Base-by-base conservation (phyloP, 2,797 vertebrate species). In the Heliangelus exortis region DNA sequence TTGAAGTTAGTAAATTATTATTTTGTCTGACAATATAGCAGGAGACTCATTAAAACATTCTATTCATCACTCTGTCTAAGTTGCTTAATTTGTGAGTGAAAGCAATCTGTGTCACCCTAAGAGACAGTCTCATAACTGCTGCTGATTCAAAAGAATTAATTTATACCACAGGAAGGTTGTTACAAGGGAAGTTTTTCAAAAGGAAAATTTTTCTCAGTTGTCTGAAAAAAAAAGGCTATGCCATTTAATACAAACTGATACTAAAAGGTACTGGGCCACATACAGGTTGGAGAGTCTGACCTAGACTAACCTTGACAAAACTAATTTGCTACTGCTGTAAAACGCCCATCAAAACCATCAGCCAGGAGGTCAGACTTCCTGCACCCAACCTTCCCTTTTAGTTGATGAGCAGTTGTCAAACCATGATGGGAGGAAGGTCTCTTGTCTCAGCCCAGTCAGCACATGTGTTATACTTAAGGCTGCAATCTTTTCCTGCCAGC, bases 371-470 rank as follows among this genome's bases (percentile, higher is more conserved):
- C 75, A 67, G n/a, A 29, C 53, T 9, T 51, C 47, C 39, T 79
- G 22, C 28, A 28, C 7, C n/a, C 19, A 67, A 10, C 5, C 25
- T 55, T 36, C 29, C 12, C 22, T 55, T 67, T 47, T 2, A 48
- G 65, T 9, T 1, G 0, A 43, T 3, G 9, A 19, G 39, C 23
- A n/a, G 10, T 0, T 3, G 13, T 36, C n/a, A 48, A 43, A n/a
- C 15, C 29, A 16, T 61, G 7, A 28, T 0, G 5, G 26, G 68
- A 89, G 36, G n/a, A 51, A 54, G 15, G 3, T 66, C 23, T 29
- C 25, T 23, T 50, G 15, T 28, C 51, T 53, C 45, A 55, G 19
- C 31, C 34, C 19, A 9, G 16, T 7, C 26, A 51, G 21, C 25
- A 53, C 36, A 31, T 2, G 20, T 57, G 16, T 33, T 65, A 33